Percentiles rank a stretch among this genome's conserved stretches.
phyloP scores from a whole-genome alignment of 2,113 vertebrate species.

The Pipa parva region DNA sequence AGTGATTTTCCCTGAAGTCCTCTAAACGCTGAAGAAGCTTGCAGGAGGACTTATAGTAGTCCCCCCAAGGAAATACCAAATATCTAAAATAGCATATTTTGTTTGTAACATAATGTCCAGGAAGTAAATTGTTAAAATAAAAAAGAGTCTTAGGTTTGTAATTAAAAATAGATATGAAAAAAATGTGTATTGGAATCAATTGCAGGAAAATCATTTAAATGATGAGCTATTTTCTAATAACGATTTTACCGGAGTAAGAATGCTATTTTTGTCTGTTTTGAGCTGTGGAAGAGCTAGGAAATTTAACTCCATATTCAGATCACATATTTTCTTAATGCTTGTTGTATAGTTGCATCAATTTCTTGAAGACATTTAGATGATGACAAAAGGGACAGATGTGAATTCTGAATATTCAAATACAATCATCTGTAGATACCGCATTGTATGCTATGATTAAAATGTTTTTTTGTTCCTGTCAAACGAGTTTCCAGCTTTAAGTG shows the following conservation, averaged over 20 bases:
- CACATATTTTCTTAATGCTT: neutral
- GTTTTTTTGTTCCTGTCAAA: neutral
- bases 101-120: too few species aligned
- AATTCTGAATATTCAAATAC: conserved; percentile 41
- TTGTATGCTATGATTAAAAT: conserved; percentile 15
- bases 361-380: conserved; percentile 32
- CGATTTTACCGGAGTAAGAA: neutral
- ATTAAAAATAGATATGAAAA: too few species aligned
- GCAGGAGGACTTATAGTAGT: too few species aligned
- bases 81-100: too few species aligned
- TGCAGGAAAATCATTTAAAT: conserved; percentile 1
- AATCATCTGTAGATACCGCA: conserved; percentile 25
- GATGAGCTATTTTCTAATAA: neutral
- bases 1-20: too few species aligned
- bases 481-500: conserved; percentile 23
- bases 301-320: conserved; percentile 7
- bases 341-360: conserved; percentile 16
- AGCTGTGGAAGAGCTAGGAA: neutral
- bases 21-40: too few species aligned
- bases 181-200: conserved; percentile 10
- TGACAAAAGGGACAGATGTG: conserved; percentile 41
- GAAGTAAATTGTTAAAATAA: too few species aligned
- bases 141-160: too few species aligned
- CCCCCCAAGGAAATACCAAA: too few species aligned
- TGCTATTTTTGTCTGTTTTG: neutral